Evolutionary conservation across 2,113 vertebrate genomes (phyloP).

Genomic region (Tupaia tana): DNA sequence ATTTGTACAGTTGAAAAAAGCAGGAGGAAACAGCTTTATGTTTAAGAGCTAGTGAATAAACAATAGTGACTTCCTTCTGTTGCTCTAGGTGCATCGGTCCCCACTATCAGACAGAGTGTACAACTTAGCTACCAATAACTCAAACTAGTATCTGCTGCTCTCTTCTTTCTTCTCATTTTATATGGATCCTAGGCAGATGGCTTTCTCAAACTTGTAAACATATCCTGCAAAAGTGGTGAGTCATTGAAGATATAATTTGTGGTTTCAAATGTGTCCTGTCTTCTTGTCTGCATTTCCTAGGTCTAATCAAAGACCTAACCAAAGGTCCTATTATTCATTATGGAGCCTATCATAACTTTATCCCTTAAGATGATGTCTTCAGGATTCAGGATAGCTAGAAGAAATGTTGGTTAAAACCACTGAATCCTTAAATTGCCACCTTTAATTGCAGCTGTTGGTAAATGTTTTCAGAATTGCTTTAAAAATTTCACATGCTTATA

Average conservation of each 20-base stretch:
- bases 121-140: not conserved
- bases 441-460: not conserved
- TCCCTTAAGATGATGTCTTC: not conserved
- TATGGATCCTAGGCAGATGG: not conserved
- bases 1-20: not conserved
- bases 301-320: not conserved
- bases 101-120: not conserved
- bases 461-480: slow-evolving; percentile 9
- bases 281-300: not conserved
- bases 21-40: not conserved
- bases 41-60: not conserved
- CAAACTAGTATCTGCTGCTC: not conserved
- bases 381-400: not conserved
- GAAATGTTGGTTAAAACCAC: not conserved
- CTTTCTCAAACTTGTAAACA: not conserved
- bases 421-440: not conserved
- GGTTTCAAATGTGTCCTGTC: not conserved
- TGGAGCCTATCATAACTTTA: not conserved
- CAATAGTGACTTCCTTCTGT: not conserved
- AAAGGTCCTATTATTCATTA: not conserved
- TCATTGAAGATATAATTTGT: not conserved
- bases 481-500: not conserved
- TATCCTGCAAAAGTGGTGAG: not conserved
- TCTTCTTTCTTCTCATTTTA: not conserved
- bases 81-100: not conserved